Evolutionary conservation across 2,888 invertebrate species (phyloP).

Genomic region (Chymomyza procnemis): DNA sequence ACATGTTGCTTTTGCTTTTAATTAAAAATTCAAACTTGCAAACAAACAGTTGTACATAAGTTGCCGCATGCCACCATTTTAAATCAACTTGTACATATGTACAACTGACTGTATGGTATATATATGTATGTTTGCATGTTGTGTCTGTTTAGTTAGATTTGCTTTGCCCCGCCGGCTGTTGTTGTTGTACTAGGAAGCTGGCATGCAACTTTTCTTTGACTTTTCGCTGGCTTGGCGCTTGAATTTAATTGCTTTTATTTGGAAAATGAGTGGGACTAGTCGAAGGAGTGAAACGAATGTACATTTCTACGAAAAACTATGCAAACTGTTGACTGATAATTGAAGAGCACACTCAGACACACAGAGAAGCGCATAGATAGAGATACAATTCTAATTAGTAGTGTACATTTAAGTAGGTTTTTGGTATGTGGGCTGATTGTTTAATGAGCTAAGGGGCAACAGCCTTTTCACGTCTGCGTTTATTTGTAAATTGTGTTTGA

Average conservation of each 20-base stretch:
- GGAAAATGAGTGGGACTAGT: not conserved
- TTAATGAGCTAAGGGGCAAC: not conserved
- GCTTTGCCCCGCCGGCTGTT: not conserved
- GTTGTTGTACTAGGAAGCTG: not conserved
- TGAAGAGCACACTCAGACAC: slow-evolving; percentile 27
- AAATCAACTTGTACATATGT: not conserved
- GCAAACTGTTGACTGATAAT: slow-evolving; percentile 41
- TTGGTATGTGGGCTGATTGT: slow-evolving; percentile 33
- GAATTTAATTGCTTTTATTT: slow-evolving; percentile 49
- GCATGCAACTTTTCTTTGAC: not conserved
- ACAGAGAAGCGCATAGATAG: not conserved
- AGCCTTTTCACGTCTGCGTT: too few species aligned
- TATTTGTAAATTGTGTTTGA: too few species aligned
- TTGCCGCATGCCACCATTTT: not conserved
- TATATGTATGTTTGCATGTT: not conserved
- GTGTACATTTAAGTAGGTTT: slow-evolving; percentile 29
- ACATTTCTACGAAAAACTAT: not conserved
- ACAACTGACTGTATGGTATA: too few species aligned
- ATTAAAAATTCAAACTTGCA: slow-evolving; percentile 53
- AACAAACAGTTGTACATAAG: not conserved
- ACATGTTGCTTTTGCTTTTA: slow-evolving; percentile 30
- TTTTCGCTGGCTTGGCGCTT: slow-evolving; percentile 1
- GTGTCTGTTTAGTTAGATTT: not conserved
- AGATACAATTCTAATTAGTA: slow-evolving; percentile 48
- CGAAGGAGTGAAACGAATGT: not conserved